phyloP scores from a whole-genome alignment of 2,797 vertebrate species.

The Acrossocheilus wenchowensis region DNA sequence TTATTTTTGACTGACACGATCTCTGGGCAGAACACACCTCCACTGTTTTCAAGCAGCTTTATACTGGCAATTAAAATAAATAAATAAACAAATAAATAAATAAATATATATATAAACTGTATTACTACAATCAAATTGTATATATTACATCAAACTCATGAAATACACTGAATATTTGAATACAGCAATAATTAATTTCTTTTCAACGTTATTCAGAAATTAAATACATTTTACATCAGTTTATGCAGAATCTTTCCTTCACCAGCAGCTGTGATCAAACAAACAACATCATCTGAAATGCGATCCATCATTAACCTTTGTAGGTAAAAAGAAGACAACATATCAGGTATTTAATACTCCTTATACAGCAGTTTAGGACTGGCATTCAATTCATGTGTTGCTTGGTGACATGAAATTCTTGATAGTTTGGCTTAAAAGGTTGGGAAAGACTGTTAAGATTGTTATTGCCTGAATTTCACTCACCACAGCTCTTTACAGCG shows the following conservation, averaged over 20 bases:
- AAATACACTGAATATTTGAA: not conserved
- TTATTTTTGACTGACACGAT: not conserved
- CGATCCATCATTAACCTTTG: not conserved
- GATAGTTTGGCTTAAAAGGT: not conserved
- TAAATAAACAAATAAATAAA: slow-evolving; percentile 15
- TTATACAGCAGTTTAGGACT: not conserved
- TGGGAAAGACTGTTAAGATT: too few relatives aligned
- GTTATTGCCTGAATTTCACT: slow-evolving; percentile 16
- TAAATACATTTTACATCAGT: slow-evolving; percentile 20
- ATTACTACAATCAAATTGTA: not conserved
- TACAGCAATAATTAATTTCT: not conserved
- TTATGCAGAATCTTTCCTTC: not conserved
- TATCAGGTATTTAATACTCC: not conserved
- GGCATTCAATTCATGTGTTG: not conserved
- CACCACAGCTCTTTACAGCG: slow-evolving; percentile 33
- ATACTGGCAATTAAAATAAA: not conserved
- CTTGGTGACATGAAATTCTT: not conserved
- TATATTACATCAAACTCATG: not conserved
- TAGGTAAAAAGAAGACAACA: too few relatives aligned
- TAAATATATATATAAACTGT: not conserved
- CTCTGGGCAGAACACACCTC: not conserved
- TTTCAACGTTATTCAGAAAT: not conserved
- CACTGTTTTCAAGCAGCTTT: not conserved
- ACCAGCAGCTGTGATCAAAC: slow-evolving; percentile 23
- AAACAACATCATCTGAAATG: not conserved